phyloP scores from a whole-genome alignment of 1,140 invertebrate genomes.

The Popillia japonica region DNA sequence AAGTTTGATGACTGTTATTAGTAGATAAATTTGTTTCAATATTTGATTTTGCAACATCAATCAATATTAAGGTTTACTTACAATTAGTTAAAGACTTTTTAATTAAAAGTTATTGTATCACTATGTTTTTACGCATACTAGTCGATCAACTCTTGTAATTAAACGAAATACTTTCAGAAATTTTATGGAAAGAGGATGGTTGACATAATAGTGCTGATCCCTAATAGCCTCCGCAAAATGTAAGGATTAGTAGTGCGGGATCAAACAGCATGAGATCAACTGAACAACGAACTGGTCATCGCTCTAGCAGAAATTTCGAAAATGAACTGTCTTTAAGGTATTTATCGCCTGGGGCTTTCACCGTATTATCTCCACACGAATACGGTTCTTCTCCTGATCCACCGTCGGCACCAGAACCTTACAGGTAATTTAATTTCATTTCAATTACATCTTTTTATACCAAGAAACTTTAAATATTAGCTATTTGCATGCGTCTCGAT shows the following conservation, averaged over 20 bases:
- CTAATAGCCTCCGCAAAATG: neutral
- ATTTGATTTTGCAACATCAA: too few relatives aligned
- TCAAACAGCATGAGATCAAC: conserved; percentile 17
- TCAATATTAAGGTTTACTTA: too few relatives aligned
- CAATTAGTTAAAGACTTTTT: too few relatives aligned
- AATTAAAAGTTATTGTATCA: too few relatives aligned
- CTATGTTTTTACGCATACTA: too few relatives aligned
- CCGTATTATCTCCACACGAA: conserved; percentile 27
- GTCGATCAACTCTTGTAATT: too few relatives aligned
- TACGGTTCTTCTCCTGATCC: conserved; percentile 22
- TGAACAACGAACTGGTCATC: neutral
- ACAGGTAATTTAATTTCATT: conserved; percentile 20
- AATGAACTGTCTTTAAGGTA: conserved; percentile 32
- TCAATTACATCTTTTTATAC: too few relatives aligned
- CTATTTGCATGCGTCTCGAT: too few relatives aligned
- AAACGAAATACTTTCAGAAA: neutral
- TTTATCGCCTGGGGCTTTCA: conserved; percentile 34
- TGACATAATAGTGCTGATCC: conserved; percentile 5
- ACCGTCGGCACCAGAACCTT: conserved; percentile 23
- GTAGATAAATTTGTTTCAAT: too few relatives aligned
- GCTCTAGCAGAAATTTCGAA: conserved; percentile 30
- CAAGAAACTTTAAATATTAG: too few relatives aligned
- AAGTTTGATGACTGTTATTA: too few relatives aligned
- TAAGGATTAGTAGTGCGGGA: neutral
- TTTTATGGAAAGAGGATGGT: neutral